A percentile compares a stretch with the other conserved stretches of the same genome.
Evolutionary conservation across 2,797 vertebrate genomes (phyloP).

Genomic region (Smutsia gigantea): DNA sequence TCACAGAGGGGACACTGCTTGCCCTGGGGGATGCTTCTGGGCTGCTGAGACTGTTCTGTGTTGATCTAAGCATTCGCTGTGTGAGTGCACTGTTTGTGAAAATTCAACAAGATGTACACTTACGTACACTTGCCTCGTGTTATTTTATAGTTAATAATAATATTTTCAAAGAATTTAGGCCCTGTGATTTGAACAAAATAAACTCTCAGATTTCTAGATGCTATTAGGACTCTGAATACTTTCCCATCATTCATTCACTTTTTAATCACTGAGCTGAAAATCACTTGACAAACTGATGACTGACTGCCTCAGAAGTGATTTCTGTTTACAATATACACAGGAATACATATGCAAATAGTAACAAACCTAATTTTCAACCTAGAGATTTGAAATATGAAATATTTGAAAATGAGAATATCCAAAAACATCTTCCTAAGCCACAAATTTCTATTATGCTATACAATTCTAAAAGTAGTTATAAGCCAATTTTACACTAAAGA

Average conservation of each 20-base stretch:
- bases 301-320: neutral
- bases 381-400: neutral
- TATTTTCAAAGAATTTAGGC: neutral
- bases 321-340: neutral
- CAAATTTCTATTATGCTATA: neutral
- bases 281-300: neutral
- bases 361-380: neutral
- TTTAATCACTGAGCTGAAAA: neutral
- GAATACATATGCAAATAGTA: neutral
- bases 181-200: conserved; percentile 7
- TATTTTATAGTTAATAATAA: neutral
- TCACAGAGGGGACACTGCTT: neutral
- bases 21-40: neutral
- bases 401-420: neutral
- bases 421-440: neutral
- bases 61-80: neutral
- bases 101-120: neutral
- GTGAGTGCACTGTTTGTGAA: neutral
- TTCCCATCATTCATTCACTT: neutral
- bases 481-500: neutral
- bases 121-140: neutral
- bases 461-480: neutral
- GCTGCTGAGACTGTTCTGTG: neutral
- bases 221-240: neutral
- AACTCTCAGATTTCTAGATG: neutral